These are phyloP conservation scores for Masticophis lateralis DNA, from an alignment of 2,797 vertebrate genomes.

Conservation along the genomic window DNA sequence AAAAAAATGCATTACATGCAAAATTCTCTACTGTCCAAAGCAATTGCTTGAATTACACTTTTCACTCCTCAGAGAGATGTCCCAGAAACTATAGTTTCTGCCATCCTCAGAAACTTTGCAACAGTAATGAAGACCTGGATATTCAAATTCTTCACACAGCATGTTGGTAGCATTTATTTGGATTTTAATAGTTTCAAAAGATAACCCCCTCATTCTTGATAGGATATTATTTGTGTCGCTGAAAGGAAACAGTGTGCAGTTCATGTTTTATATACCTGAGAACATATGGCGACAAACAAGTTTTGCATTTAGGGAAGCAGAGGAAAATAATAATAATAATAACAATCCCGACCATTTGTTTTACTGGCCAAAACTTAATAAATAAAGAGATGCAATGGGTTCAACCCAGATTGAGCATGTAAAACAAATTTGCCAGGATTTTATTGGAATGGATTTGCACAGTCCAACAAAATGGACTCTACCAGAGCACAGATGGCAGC, in stretches of 20 bases:
- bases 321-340: neutral
- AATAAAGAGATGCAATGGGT: neutral
- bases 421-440: neutral
- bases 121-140: neutral
- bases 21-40: constrained; percentile 1
- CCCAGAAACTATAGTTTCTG: constrained; percentile 19
- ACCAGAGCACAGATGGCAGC: neutral
- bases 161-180: neutral
- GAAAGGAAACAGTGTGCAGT: neutral
- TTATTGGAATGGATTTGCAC: neutral
- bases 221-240: neutral
- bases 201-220: neutral
- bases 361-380: neutral
- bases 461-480: neutral
- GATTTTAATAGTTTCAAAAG: neutral
- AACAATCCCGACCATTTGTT: neutral
- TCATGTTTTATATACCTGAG: neutral
- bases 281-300: neutral
- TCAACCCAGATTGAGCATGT: neutral
- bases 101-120: neutral
- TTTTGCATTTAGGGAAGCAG: neutral
- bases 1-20: constrained; percentile 13
- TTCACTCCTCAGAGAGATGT: neutral
- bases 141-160: neutral
- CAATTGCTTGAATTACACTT: constrained; percentile 12